Percentiles rank a stretch among this genome's conserved stretches.
phyloP scores from a whole-genome alignment of 2,113 vertebrate species.

The Monarcha castaneiventris region DNA sequence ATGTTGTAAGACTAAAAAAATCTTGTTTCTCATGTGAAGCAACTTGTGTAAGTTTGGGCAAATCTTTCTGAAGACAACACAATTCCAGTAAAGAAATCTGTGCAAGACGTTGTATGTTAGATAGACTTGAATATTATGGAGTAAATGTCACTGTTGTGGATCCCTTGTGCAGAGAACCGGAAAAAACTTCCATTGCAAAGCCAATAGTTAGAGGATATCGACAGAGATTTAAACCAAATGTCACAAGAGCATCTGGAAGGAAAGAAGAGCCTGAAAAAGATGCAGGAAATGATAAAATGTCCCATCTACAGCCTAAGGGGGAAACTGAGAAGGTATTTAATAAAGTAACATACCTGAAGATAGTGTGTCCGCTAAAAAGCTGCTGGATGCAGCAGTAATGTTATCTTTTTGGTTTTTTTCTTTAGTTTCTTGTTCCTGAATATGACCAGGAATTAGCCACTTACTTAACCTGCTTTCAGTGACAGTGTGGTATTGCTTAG shows the following conservation, averaged over 20 bases:
- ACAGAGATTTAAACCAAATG: constrained; percentile 45
- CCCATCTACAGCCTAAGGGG: neutral
- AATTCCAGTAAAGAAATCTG: neutral
- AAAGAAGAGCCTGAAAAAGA: constrained; percentile 14
- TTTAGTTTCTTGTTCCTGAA: neutral
- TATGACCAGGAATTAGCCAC: neutral
- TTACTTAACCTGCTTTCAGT: neutral
- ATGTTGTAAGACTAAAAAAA: neutral
- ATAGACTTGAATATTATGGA: neutral
- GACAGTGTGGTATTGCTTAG: neutral
- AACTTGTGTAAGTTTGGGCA: neutral
- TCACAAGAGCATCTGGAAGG: constrained; percentile 3
- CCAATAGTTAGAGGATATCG: neutral
- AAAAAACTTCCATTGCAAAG: neutral
- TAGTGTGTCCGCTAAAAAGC: neutral
- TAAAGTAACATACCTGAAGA: neutral
- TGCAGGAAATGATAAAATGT: neutral
- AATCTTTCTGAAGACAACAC: neutral
- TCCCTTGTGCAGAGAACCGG: constrained; percentile 21
- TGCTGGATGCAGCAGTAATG: neutral
- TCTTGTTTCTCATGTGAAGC: neutral
- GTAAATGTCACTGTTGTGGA: neutral
- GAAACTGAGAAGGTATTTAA: constrained; percentile 31
- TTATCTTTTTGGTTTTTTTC: neutral
- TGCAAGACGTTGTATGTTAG: neutral